Percentiles rank a stretch among this genome's conserved stretches.
These are phyloP conservation scores for Rutilus rutilus DNA, from an alignment of 2,113 vertebrate genomes.

Conservation along the genomic window DNA sequence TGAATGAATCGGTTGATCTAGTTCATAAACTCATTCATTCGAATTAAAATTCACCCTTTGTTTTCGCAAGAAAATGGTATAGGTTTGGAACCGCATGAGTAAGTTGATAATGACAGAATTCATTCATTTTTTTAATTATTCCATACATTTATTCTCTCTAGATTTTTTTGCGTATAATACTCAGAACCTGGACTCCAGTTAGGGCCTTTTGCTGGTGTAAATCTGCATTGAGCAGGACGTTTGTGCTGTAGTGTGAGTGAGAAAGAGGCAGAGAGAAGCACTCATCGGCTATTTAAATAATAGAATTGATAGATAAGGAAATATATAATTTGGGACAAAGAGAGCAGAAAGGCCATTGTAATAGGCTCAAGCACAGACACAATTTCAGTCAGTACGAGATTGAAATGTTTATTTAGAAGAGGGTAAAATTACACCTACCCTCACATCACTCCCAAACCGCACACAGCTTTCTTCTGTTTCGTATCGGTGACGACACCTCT, in stretches of 20 bases:
- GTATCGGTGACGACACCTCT: background rate
- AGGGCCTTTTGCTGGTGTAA: background rate
- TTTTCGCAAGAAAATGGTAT: background rate
- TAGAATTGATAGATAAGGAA: slow-evolving; percentile 27
- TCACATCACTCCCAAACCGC: background rate
- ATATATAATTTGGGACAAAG: slow-evolving; percentile 31
- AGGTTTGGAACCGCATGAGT: background rate
- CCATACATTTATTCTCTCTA: background rate
- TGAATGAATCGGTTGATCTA: too few species aligned
- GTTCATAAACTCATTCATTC: too few species aligned
- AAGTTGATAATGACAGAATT: background rate
- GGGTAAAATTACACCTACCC: background rate
- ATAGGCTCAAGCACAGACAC: background rate
- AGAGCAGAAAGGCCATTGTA: background rate
- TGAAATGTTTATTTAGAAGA: background rate
- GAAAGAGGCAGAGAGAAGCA: background rate
- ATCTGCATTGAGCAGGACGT: background rate
- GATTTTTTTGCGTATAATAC: slow-evolving; percentile 34
- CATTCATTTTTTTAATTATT: background rate
- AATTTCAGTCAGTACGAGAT: background rate
- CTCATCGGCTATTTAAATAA: background rate
- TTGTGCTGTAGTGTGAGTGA: background rate
- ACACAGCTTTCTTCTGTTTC: background rate
- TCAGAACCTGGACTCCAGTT: slow-evolving; percentile 3
- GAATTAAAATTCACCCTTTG: too few species aligned